Base-by-base conservation (phyloP, 2,113 vertebrate species). In the Trematomus loennbergii region DNA sequence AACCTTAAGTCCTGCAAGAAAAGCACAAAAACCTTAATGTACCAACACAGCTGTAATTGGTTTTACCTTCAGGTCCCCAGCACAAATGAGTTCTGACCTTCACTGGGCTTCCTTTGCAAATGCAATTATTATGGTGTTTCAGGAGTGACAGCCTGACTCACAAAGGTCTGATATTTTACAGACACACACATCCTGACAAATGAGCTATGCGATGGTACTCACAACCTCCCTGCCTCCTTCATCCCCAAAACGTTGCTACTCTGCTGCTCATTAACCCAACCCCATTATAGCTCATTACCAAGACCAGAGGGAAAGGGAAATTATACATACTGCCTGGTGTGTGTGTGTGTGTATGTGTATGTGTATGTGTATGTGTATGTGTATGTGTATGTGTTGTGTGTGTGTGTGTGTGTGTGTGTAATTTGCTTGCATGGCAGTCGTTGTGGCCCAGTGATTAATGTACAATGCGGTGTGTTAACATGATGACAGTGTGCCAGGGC, bases 401-500 rank as follows among this genome's bases (percentile, higher is more conserved):
- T 48, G 58, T 57, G 15, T 59, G 46, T 45, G 12, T 10, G 20
- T 64, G 46, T 36, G 29, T 68, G 45, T 25, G 6, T 63, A 33
- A 43, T 61, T 33, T 84, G 75, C 66, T 76, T 78, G 81, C 48
- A 50, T 74, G 79, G 49, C 76, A 76, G 67, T 66, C 33, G 2
- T 29, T 71, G 76, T 71, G 74, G 75, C 75, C 73, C 25, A 5
- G 57, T 91, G 91, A 91, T 88, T 91, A 87, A 85, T 87, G 83
- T 70, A 87, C 82, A 86, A 82, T 54, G 55, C 58, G 2, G 55
- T 76, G 83, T 72, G 88, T 85, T 91, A 92, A 85, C 85, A 68
- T 72, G 87, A 87, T 89, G 89, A 91, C 90, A 88, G 78, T 60
- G 75, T 88, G 85, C 80, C 90, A 89, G 79, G 75, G 84, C 80